phyloP scores from a whole-genome alignment of 2,113 vertebrate genomes.

The Indicator maculatus region DNA sequence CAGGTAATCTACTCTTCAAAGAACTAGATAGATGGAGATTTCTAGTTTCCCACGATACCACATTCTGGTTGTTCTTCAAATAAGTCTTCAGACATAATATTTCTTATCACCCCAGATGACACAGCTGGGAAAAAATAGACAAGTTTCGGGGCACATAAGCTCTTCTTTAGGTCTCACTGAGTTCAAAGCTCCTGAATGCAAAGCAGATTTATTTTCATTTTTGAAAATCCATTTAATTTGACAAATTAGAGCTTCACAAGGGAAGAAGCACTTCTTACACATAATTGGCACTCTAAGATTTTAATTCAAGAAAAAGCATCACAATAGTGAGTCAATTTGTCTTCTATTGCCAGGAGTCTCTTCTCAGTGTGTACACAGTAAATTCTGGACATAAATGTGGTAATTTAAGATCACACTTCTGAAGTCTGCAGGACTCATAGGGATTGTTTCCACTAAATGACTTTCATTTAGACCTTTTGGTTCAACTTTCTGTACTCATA shows the following conservation, averaged over 20 bases:
- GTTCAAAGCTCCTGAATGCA: slow-evolving; percentile 42
- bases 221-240: slow-evolving; percentile 23
- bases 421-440: neutral
- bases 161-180: slow-evolving; percentile 25
- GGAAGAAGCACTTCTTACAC: slow-evolving; percentile 19
- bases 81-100: slow-evolving; percentile 34
- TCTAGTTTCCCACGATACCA: neutral
- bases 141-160: neutral
- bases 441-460: slow-evolving; percentile 10
- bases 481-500: neutral
- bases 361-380: neutral
- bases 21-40: slow-evolving; percentile 13
- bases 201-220: slow-evolving; percentile 49
- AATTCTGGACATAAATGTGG: neutral
- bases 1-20: slow-evolving; percentile 51
- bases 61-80: slow-evolving; percentile 23
- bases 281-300: slow-evolving; percentile 36
- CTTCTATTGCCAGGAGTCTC: neutral
- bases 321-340: slow-evolving; percentile 20
- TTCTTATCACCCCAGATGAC: slow-evolving; percentile 19
- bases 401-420: neutral
- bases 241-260: slow-evolving; percentile 32
- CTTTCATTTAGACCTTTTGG: neutral
- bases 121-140: neutral
- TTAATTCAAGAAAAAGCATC: slow-evolving; percentile 12